phyloP scores from a whole-genome alignment of 2,113 vertebrate genomes.

The Dicentrarchus labrax region DNA sequence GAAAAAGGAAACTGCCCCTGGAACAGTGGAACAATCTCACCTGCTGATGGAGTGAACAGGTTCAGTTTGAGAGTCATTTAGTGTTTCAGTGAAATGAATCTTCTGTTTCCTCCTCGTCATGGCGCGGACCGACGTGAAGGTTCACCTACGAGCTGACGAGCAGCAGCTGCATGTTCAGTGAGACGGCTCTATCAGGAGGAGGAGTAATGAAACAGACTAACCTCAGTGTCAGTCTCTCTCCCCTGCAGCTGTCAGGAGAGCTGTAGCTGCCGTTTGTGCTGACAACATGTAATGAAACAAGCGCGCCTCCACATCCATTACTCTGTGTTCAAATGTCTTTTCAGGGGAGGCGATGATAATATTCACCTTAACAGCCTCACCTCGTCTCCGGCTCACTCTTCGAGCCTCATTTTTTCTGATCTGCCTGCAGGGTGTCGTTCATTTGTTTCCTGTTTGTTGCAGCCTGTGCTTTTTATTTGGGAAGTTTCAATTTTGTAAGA shows the following conservation, averaged over 20 bases:
- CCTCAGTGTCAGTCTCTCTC: not conserved
- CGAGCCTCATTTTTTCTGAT: not conserved
- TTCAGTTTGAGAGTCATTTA: too few relatives aligned
- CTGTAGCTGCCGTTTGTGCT: conserved; percentile 25
- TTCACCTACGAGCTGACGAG: not conserved
- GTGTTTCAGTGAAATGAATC: not conserved
- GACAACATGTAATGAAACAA: conserved; percentile 51
- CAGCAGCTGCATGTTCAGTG: not conserved
- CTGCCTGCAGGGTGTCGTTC: not conserved
- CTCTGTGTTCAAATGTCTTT: conserved; percentile 10
- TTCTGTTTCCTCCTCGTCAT: not conserved
- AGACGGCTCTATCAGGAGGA: conserved; percentile 21
- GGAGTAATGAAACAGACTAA: conserved; percentile 29
- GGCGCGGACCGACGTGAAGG: not conserved
- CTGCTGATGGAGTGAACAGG: too few relatives aligned
- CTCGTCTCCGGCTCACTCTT: not conserved
- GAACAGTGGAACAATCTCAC: too few relatives aligned
- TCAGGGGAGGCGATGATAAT: not conserved
- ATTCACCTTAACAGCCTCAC: conserved; percentile 45
- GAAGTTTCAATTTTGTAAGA: not conserved
- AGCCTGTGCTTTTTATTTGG: not conserved
- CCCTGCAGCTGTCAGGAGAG: conserved; percentile 40
- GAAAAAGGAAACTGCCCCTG: too few relatives aligned
- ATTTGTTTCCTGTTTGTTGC: not conserved
- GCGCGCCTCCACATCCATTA: conserved; percentile 20